A percentile compares a stretch with the other conserved stretches of the same genome.
phyloP scores from a whole-genome alignment of 1,140 invertebrate genomes.

The Brachionus manjavacas region DNA sequence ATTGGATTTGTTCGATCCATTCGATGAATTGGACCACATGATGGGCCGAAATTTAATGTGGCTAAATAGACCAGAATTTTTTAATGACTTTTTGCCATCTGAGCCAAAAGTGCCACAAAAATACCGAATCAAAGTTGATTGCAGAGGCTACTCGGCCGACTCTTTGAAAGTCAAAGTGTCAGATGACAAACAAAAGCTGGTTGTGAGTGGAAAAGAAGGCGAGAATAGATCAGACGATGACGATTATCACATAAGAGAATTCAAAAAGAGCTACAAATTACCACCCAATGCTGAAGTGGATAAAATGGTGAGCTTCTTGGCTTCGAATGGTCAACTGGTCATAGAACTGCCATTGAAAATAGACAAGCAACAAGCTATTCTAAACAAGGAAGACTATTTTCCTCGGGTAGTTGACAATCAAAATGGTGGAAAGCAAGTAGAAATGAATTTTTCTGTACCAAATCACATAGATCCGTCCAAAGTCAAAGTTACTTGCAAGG shows the following conservation, averaged over 20 bases:
- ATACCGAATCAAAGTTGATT: background rate
- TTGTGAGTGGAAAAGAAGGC: constrained; percentile 3
- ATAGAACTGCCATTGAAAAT: constrained; percentile 21
- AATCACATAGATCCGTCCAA: constrained; percentile 16
- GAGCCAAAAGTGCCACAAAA: background rate
- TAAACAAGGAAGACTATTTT: background rate
- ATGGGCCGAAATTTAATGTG: background rate
- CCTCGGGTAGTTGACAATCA: background rate
- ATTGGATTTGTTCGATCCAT: constrained; percentile 11
- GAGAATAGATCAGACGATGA: background rate
- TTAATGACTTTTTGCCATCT: background rate
- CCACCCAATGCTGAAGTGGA: constrained; percentile 5
- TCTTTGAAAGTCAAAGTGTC: background rate
- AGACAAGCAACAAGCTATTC: background rate
- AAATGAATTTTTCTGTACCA: constrained; percentile 3
- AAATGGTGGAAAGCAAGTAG: background rate
- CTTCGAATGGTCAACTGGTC: background rate
- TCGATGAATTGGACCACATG: background rate
- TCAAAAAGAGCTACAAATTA: constrained; percentile 7
- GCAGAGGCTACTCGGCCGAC: background rate
- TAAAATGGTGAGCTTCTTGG: constrained; percentile 24
- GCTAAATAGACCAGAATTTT: background rate
- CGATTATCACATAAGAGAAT: constrained; percentile 12
- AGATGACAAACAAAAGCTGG: background rate
- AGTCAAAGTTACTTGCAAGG: constrained; percentile 7